These are phyloP conservation scores for Zele albiditarsus DNA, from an alignment of 2,888 invertebrate genomes.

Conservation along the genomic window DNA sequence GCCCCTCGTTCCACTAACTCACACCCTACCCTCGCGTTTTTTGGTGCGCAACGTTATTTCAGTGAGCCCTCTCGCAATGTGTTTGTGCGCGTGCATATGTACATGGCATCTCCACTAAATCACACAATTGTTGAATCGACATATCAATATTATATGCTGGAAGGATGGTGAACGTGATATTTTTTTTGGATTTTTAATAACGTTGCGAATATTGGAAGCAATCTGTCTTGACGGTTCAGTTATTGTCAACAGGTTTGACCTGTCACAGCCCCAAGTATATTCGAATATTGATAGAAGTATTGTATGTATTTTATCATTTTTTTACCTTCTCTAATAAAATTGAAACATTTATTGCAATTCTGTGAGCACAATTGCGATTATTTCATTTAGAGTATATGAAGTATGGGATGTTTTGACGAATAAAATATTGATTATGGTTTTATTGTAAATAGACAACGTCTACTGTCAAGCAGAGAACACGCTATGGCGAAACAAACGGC, in stretches of 20 bases:
- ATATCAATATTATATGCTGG: conserved; percentile 57
- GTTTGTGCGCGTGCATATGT: conserved; percentile 31
- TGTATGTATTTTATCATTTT: background rate
- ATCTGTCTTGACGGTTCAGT: background rate
- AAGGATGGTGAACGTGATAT: background rate
- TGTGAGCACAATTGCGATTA: background rate
- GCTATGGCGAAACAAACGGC: conserved; percentile 32
- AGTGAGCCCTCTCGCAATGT: conserved; percentile 20
- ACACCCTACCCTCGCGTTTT: background rate
- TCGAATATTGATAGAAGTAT: background rate
- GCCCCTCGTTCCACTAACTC: conserved; percentile 35
- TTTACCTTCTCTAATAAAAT: conserved; percentile 17
- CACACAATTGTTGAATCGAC: conserved; percentile 70
- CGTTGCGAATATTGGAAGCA: background rate
- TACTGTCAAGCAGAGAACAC: conserved; percentile 27
- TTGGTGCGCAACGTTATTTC: background rate
- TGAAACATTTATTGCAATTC: conserved; percentile 18
- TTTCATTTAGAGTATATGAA: background rate
- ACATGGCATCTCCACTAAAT: conserved; percentile 63
- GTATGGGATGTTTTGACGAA: conserved; percentile 42
- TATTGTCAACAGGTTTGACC: conserved; percentile 27
- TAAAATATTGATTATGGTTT: conserved; percentile 71
- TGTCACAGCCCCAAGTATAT: too few species aligned
- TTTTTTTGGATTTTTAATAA: background rate
- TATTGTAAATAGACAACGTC: conserved; percentile 66